Evolutionary conservation across 2,113 vertebrate species (phyloP), one percentile per base, ranked within the genome.

Genomic region (Pseudonaja textilis): DNA sequence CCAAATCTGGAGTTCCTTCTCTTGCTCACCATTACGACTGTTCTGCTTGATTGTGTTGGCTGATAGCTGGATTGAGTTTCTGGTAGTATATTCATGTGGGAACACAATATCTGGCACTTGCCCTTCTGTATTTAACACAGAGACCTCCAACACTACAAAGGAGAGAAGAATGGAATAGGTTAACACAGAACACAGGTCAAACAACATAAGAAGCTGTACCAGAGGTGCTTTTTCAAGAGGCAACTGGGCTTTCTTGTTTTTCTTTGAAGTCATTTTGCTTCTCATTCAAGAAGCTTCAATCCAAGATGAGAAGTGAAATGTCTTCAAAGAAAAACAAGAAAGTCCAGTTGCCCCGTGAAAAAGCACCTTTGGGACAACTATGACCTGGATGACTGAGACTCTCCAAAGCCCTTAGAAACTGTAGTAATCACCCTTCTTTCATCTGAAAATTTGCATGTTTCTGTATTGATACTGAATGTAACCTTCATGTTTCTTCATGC

Each of bases 31-130:
- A 0, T 99, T 99, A 50, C 98, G 99, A 95, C 98, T 99, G 98
- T 99, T 99, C 97, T 99, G 99, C 93, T 99, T 99, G 97, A 99
- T 98, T 16, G 98, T 99, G 81, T 98, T 99, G 87, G 98, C 98
- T 0, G 98, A 98, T 23, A 99, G 98, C 96, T 99, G 98, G 96
- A 99, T 99, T 95, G 98, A 98, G 97, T 98, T 98, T 96, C 98
- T 98, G 0, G 98, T 98, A 81, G 97, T 97, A 3, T 98, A 98
- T 88, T 98, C 98, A 96, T 99, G 98, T 2, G 99, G 99, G 93
- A 99, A 99, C 61, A 98, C 98, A 95, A 99, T 96, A 94, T 99
- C 98, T 95, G 98, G 98, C 42, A 98, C 98, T 91, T 98, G 98
- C 94, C 98, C 98, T 95, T 99, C 99, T 0, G 98, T 99, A 97